Percentiles rank a stretch among this genome's conserved stretches.
These are phyloP conservation scores for Sarcophaga peregrina DNA, from an alignment of 1,140 invertebrate genomes.

Conservation along the genomic window DNA sequence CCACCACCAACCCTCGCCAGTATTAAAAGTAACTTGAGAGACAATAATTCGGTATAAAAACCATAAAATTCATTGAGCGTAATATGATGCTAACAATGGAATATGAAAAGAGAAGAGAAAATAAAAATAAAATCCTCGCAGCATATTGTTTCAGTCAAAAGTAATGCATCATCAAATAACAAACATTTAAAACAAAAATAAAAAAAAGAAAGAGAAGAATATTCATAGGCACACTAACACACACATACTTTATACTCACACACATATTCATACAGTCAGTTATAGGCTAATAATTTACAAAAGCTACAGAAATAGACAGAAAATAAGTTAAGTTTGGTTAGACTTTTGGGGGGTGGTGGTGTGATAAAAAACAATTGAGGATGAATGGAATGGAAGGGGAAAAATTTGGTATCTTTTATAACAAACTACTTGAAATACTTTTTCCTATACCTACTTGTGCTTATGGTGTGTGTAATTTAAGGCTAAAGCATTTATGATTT, in stretches of 20 bases:
- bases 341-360: too few relatives aligned
- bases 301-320: not conserved
- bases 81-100: slow-evolving; percentile 18
- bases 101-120: too few relatives aligned
- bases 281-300: not conserved
- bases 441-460: not conserved
- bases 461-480: not conserved
- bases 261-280: not conserved
- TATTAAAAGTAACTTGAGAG: too few relatives aligned
- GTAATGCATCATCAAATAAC: slow-evolving; percentile 12
- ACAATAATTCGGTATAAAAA: not conserved
- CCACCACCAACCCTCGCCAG: not conserved
- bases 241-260: not conserved
- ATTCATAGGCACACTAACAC: not conserved
- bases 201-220: not conserved
- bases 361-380: too few relatives aligned
- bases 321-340: too few relatives aligned
- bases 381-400: too few relatives aligned
- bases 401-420: too few relatives aligned
- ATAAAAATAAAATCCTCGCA: not conserved
- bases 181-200: not conserved
- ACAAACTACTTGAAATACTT: not conserved
- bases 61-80: slow-evolving; percentile 38
- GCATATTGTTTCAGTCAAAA: slow-evolving; percentile 30
- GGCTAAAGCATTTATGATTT: not conserved